Evolutionary conservation across 2,113 vertebrate genomes (phyloP).

Genomic region (Trematomus loennbergii): DNA sequence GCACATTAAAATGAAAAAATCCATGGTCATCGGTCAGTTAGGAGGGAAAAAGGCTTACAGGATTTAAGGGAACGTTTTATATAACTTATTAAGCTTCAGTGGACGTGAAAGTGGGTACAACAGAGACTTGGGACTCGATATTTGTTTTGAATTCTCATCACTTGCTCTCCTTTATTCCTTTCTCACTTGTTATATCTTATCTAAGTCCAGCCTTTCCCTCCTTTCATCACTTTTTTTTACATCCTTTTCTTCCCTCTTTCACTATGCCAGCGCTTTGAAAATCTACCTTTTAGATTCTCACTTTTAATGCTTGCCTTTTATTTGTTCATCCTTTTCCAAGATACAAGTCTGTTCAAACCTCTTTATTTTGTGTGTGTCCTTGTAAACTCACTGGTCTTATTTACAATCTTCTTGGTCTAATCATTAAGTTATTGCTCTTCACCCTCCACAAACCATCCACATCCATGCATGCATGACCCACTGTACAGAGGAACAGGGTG

Average conservation of each 20-base stretch:
- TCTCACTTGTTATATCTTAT: not conserved
- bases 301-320: not conserved
- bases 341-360: slow-evolving; percentile 2
- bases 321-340: slow-evolving; percentile 12
- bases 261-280: not conserved
- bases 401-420: slow-evolving; percentile 44
- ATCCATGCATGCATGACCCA: slow-evolving; percentile 45
- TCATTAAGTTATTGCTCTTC: slow-evolving; percentile 71
- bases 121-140: not conserved
- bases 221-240: not conserved
- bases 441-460: slow-evolving; percentile 48
- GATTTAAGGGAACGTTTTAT: not conserved
- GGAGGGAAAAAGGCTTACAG: not conserved
- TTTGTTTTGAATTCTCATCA: not conserved
- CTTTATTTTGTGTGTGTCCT: slow-evolving; percentile 43
- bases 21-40: not conserved
- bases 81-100: not conserved
- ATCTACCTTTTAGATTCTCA: not conserved
- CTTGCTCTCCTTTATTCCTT: not conserved
- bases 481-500: slow-evolving; percentile 26
- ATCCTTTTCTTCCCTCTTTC: slow-evolving; percentile 10
- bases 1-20: not conserved
- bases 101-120: not conserved
- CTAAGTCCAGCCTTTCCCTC: not conserved
- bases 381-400: slow-evolving; percentile 40